Conservation (phyloP, 1,140 invertebrate genomes). For the Microplitis demolitor region DNA sequence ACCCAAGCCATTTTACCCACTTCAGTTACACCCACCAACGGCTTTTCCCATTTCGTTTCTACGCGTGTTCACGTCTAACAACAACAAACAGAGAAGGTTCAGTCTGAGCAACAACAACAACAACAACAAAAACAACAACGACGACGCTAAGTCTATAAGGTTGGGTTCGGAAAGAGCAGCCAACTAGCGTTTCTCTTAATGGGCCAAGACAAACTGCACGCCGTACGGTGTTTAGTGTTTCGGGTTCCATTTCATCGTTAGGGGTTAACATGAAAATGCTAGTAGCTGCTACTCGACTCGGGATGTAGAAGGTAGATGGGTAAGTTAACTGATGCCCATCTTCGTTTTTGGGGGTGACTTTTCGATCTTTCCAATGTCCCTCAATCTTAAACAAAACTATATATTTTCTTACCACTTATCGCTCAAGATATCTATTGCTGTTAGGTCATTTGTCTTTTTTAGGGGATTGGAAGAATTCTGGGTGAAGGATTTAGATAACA, state of each 20-base stretch:
- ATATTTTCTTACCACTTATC: not conserved
- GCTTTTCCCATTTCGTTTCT: not conserved
- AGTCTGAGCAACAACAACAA: not conserved
- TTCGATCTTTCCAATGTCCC: not conserved
- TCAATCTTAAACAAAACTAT: not conserved
- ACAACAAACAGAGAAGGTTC: no score
- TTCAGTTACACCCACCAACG: no score
- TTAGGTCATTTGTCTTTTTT: no score
- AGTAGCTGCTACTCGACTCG: no score
- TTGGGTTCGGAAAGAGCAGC: constrained; percentile 34
- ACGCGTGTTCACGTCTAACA: not conserved
- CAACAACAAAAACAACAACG: not conserved
- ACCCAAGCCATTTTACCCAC: not conserved
- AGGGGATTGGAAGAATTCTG: no score
- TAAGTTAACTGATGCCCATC: no score
- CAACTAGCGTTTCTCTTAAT: constrained; percentile 62
- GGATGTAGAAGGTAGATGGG: no score
- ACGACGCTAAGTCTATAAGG: no score
- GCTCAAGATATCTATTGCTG: no score
- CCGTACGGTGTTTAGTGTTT: constrained; percentile 53
- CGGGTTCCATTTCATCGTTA: constrained; percentile 4
- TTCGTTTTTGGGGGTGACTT: no score
- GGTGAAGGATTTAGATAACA: no score
- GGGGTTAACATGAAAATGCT: no score
- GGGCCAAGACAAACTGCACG: constrained; percentile 62